These are phyloP conservation scores for Euleptes europaea DNA, from an alignment of 2,113 vertebrate species.

Conservation along the genomic window DNA sequence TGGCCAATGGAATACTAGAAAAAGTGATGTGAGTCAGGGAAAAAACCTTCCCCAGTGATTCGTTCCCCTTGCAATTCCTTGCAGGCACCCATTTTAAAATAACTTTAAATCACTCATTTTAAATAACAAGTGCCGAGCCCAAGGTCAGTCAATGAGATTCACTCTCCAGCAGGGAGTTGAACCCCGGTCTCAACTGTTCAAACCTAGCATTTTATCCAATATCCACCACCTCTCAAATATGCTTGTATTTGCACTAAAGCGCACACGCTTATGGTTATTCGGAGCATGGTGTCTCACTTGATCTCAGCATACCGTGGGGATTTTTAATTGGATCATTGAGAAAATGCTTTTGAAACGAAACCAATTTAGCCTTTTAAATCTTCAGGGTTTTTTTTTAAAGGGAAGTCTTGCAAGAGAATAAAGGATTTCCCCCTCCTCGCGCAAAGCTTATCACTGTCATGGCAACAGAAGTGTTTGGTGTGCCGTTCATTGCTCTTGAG, in stretches of 20 bases:
- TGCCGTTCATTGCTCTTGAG: not conserved
- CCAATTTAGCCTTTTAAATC: not conserved
- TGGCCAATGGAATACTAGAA: too few relatives aligned
- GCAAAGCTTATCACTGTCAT: not conserved
- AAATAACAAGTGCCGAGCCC: too few relatives aligned
- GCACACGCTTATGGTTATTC: not conserved
- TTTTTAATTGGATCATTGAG: constrained; percentile 9
- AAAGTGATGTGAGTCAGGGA: too few relatives aligned
- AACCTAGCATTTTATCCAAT: not conserved
- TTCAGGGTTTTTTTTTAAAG: not conserved
- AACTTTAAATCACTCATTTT: too few relatives aligned
- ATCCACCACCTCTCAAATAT: not conserved
- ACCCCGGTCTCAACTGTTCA: not conserved
- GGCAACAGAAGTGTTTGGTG: not conserved
- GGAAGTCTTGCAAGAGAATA: not conserved
- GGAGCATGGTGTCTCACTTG: not conserved
- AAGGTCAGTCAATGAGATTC: too few relatives aligned
- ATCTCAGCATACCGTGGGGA: not conserved
- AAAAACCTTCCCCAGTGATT: too few relatives aligned
- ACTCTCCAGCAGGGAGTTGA: too few relatives aligned
- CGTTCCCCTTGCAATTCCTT: too few relatives aligned
- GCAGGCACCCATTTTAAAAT: too few relatives aligned
- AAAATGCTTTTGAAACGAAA: not conserved
- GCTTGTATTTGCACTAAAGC: not conserved
- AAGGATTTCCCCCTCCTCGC: not conserved